A percentile compares a stretch with the other conserved stretches of the same genome.
phyloP scores from a whole-genome alignment of 2,113 vertebrate genomes.

The Bujurquina vittata region DNA sequence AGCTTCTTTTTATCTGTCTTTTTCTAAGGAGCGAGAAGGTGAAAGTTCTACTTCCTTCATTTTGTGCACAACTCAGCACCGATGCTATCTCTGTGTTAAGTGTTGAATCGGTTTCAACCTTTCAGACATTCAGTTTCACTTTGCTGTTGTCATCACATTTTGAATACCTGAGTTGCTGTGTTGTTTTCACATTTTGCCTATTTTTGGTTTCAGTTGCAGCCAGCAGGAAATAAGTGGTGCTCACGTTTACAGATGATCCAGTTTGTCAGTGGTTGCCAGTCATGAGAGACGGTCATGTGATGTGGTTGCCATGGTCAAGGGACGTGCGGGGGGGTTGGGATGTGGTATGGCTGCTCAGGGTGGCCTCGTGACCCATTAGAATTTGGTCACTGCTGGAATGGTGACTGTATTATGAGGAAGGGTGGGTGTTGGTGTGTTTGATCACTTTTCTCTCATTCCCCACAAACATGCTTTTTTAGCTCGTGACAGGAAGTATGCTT shows the following conservation, averaged over 20 bases:
- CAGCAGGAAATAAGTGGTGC: conserved; percentile 23
- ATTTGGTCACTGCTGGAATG: conserved; percentile 56
- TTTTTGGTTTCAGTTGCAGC: conserved; percentile 5
- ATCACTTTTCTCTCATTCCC: conserved; percentile 16
- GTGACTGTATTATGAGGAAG: conserved; percentile 49
- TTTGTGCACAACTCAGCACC: conserved; percentile 12
- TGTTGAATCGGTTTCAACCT: not conserved
- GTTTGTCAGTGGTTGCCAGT: conserved; percentile 58
- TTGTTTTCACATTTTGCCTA: not conserved
- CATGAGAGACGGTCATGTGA: conserved; percentile 74
- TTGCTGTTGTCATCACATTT: not conserved
- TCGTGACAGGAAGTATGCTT: not conserved
- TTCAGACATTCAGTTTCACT: not conserved
- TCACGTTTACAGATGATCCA: conserved; percentile 35
- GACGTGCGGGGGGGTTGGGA: conserved; percentile 45
- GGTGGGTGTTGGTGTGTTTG: conserved; percentile 28
- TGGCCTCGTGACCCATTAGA: conserved; percentile 69
- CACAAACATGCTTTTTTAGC: not conserved
- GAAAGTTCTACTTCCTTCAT: conserved; percentile 67
- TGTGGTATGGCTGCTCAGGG: conserved; percentile 60
- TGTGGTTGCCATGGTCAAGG: conserved; percentile 71
- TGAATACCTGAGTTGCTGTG: not conserved
- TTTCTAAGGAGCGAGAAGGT: conserved; percentile 41
- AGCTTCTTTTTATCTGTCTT: conserved; percentile 48
- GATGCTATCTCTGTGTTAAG: not conserved